Base-by-base conservation (phyloP, 2,113 vertebrate genomes). In the Siniperca chuatsi region DNA sequence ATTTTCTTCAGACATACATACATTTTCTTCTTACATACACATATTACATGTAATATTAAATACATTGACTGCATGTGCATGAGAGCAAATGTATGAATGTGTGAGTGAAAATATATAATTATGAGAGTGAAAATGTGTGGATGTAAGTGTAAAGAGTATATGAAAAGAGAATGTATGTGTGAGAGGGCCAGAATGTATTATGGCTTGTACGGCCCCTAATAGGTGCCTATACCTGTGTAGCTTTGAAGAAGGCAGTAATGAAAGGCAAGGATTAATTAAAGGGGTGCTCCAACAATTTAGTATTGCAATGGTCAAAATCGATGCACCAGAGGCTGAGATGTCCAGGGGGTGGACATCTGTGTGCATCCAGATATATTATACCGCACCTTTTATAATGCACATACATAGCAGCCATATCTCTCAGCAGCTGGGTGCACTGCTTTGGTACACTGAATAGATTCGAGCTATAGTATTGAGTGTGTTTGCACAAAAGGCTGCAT, bases 331-430 rank as follows among this genome's bases (percentile, higher is more conserved):
- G 35, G 21, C 4, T 25, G 5, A 42, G 29, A 29, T 29, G 29
- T 29, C 29, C 29, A 42, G 21, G 33, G n/a, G 18, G 44, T 71
- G 68, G 58, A 74, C 48, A 78, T 79, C 65, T 82, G 46, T 75
- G 69, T 70, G 65, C 55, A 70, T 73, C 62, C 64, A 68, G 33
- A 72, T 23, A 55, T 67, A 57, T 78, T 66, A 60, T 25, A 46
- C 57, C 15, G 46, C 23, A 35, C 29, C 21, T 84, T 75, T 82
- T 66, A 78, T 57, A 42, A 80, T 68, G 40, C 64, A 85, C 23
- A 54, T 46, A 46, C 12, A 69, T 7, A 35, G 50, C 5, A 0
- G 25, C 37, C 58, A n/a, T 61, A 50, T 62, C 48, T 71, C 35
- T 57, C 61, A 67, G 13, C 42, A 50, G 35, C 44, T 33, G 15